Conservation (phyloP, 2,888 invertebrate species). For the Listrodromus nycthemerus region DNA sequence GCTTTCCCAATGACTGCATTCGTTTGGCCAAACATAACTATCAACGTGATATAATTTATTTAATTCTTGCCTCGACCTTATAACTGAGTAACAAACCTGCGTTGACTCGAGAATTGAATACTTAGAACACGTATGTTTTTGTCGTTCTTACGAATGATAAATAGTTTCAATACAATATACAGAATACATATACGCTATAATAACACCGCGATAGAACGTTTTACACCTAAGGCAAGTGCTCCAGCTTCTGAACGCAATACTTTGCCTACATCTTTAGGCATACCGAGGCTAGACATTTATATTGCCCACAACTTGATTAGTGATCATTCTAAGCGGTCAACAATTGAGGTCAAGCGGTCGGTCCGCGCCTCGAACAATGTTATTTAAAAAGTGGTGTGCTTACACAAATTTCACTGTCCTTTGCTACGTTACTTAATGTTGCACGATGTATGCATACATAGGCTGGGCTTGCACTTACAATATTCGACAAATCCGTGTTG, state of each 20-base stretch:
- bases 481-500: constrained; percentile 56
- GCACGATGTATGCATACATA: constrained; percentile 73
- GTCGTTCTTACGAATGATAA: constrained; percentile 61
- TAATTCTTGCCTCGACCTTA: constrained; percentile 29
- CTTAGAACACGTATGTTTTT: constrained; percentile 25
- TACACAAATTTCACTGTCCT: constrained; percentile 45
- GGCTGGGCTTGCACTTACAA: constrained; percentile 71
- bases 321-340: constrained; percentile 18
- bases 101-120: constrained; percentile 43
- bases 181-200: constrained; percentile 63
- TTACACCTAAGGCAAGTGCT: constrained; percentile 66
- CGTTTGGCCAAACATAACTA: constrained; percentile 33
- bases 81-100: constrained; percentile 51
- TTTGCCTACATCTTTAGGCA: constrained; percentile 10
- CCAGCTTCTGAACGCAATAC: constrained; percentile 24
- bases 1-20: constrained; percentile 27
- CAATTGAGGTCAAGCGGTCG: constrained; percentile 3
- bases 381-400: constrained; percentile 48
- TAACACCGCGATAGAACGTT: constrained; percentile 72
- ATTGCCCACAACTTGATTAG: constrained; percentile 24
- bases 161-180: constrained; percentile 66
- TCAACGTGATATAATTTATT: constrained; percentile 32
- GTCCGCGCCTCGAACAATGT: constrained; percentile 38
- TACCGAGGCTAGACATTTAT: constrained; percentile 26
- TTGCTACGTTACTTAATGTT: constrained; percentile 67